Percentiles rank a stretch among this genome's conserved stretches.
Conservation (phyloP, 1,140 invertebrate species). For the Drosophila jambulina region DNA sequence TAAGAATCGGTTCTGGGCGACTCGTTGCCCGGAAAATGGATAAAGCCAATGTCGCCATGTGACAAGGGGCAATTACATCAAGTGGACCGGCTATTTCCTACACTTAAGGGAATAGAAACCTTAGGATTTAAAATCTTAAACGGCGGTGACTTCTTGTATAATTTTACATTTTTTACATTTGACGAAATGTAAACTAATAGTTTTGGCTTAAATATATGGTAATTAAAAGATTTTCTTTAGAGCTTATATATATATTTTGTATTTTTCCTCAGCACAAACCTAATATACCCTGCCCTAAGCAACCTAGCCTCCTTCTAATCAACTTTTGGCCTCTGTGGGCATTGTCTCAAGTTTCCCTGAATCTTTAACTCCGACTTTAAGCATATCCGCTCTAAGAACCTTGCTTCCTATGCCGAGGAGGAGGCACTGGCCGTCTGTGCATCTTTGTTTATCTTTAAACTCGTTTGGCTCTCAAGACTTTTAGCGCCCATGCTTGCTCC, state of each 20-base stretch:
- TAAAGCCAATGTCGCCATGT: constrained; percentile 21
- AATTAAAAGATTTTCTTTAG: background rate
- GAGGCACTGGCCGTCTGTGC: constrained; percentile 29
- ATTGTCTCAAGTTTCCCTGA: constrained; percentile 2
- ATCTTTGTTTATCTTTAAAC: constrained; percentile 78
- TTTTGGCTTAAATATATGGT: background rate
- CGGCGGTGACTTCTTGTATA: background rate
- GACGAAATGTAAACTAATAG: background rate
- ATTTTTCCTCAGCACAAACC: too few species aligned
- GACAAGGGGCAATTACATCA: constrained; percentile 39
- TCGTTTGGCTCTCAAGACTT: constrained; percentile 71
- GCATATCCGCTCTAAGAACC: constrained; percentile 16
- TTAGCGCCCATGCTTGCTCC: constrained; percentile 54
- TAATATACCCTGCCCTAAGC: background rate
- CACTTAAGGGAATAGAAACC: background rate
- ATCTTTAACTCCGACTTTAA: constrained; percentile 11
- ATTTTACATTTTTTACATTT: background rate
- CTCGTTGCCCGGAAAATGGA: constrained; percentile 9
- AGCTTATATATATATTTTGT: background rate
- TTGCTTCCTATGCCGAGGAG: background rate
- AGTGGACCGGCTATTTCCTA: constrained; percentile 4
- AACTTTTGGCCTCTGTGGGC: background rate
- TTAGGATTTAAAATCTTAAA: background rate
- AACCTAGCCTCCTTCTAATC: background rate
- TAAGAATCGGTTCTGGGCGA: constrained; percentile 26